These are phyloP conservation scores for Stratiomys singularior DNA, from an alignment of 2,888 invertebrate species.

Conservation along the genomic window DNA sequence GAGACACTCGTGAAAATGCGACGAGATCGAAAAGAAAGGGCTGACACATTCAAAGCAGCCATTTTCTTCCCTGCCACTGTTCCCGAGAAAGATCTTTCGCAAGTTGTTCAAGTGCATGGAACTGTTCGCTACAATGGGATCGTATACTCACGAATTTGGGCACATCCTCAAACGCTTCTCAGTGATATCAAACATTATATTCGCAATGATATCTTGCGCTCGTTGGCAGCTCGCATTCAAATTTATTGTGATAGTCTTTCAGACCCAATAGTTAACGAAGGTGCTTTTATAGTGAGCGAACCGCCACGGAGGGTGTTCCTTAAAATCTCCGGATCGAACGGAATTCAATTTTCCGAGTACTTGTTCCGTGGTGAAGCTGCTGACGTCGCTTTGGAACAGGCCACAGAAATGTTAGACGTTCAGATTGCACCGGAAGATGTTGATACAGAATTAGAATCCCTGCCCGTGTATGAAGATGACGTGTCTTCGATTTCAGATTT, in stretches of 20 bases:
- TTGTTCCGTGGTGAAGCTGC: conserved; percentile 89
- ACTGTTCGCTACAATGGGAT: conserved; percentile 60
- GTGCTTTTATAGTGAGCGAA: conserved; percentile 80
- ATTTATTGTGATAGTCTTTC: conserved; percentile 94
- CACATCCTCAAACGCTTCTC: conserved; percentile 80
- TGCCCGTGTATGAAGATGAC: conserved; percentile 71
- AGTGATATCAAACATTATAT: conserved; percentile 78
- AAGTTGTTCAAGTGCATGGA: conserved; percentile 49
- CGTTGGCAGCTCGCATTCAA: conserved; percentile 84
- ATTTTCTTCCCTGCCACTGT: conserved; percentile 79
- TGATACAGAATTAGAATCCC: conserved; percentile 79
- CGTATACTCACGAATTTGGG: conserved; percentile 73
- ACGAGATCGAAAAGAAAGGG: conserved; percentile 62
- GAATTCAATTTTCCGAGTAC: conserved; percentile 86
- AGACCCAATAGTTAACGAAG: conserved; percentile 59
- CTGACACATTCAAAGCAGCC: conserved; percentile 67
- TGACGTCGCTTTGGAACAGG: conserved; percentile 81
- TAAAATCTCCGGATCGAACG: conserved; percentile 70
- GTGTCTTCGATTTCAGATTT: conserved; percentile 46
- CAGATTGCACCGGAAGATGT: conserved; percentile 76
- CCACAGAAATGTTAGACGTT: conserved; percentile 84
- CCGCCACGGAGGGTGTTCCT: conserved; percentile 88
- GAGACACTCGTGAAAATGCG: conserved; percentile 73
- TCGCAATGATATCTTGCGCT: conserved; percentile 85
- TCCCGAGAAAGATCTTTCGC: conserved; percentile 52